These are phyloP conservation scores for Tiliacea citrago DNA, from an alignment of 2,888 invertebrate genomes.

Conservation along the genomic window DNA sequence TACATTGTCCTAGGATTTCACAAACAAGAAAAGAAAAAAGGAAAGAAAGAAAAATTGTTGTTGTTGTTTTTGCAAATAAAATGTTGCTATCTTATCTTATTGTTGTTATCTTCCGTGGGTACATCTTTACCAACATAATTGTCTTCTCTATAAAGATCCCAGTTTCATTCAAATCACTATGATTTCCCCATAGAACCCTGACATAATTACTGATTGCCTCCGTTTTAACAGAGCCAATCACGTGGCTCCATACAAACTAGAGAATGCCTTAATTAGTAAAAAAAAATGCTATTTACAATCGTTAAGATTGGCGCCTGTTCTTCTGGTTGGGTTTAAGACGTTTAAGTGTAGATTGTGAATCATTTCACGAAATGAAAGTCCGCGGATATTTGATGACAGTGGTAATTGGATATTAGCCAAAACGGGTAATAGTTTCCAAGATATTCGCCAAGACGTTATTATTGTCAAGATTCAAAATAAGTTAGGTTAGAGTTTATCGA, in stretches of 20 bases:
- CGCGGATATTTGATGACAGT: background rate
- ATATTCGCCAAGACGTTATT: background rate
- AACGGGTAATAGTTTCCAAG: background rate
- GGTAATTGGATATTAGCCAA: background rate
- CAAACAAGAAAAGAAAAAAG: too few species aligned
- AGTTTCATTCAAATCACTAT: conserved; percentile 3
- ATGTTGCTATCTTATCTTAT: too few species aligned
- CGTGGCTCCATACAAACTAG: conserved; percentile 26
- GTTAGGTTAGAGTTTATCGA: background rate
- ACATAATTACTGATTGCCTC: conserved; percentile 30
- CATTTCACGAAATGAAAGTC: background rate
- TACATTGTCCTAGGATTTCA: too few species aligned
- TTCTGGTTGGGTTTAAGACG: background rate
- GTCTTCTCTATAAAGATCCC: background rate
- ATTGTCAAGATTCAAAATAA: background rate
- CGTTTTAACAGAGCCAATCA: conserved; percentile 20
- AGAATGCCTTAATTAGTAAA: conserved; percentile 41
- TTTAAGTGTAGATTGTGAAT: background rate
- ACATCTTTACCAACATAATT: background rate
- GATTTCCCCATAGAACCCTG: conserved; percentile 34
- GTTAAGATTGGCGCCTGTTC: conserved; percentile 2
- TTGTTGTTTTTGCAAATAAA: too few species aligned
- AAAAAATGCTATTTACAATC: conserved; percentile 27
- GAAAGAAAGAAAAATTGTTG: too few species aligned
- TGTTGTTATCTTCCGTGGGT: too few species aligned